phyloP scores from a whole-genome alignment of 2,888 invertebrate genomes.

The Leptothorax acervorum region DNA sequence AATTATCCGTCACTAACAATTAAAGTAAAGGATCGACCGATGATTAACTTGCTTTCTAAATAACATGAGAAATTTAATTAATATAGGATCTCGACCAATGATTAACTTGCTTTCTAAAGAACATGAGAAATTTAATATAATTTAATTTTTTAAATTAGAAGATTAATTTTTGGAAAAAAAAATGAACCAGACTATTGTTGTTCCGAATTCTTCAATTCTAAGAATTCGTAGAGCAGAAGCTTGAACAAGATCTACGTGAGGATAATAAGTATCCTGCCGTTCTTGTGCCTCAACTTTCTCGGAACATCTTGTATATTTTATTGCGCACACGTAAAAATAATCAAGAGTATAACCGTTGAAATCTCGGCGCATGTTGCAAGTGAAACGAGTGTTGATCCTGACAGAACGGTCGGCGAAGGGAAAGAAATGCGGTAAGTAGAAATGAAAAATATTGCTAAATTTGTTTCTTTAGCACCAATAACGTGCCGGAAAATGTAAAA shows the following conservation, averaged over 20 bases:
- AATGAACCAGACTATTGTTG: neutral
- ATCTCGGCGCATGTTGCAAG: neutral
- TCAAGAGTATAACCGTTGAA: neutral
- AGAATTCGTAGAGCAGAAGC: neutral
- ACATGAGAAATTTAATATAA: neutral
- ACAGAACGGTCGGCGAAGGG: neutral
- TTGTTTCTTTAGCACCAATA: neutral
- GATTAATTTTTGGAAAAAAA: neutral
- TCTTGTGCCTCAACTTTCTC: neutral
- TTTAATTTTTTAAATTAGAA: neutral
- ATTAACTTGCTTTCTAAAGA: neutral
- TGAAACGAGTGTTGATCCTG: neutral
- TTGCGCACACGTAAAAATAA: neutral
- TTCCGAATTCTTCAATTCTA: neutral
- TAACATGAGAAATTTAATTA: neutral
- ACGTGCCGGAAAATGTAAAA: neutral
- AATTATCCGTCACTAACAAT: neutral
- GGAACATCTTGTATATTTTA: neutral
- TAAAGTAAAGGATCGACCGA: neutral
- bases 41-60: neutral
- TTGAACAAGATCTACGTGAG: neutral
- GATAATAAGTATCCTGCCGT: neutral
- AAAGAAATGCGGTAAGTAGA: neutral
- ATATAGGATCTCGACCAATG: too few species aligned
- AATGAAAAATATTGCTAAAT: neutral